Base-by-base conservation (phyloP, 1,140 invertebrate genomes). In the Carposina sasakii region DNA sequence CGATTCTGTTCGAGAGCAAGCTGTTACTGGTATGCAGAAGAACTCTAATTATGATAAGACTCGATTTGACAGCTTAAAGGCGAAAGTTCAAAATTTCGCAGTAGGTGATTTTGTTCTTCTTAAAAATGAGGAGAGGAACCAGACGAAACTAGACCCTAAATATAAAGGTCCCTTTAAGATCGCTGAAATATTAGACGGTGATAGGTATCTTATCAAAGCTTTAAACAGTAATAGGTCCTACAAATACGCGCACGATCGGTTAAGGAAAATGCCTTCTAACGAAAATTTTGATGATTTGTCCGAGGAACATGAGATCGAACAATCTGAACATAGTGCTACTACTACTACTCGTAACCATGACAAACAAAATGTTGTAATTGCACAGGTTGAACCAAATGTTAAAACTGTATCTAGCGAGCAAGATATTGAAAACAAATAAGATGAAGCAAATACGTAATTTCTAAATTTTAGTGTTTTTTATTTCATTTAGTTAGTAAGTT, bases 71-170 rank as follows among this genome's bases (percentile, higher is more conserved):
- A 57, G 34, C 28, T 44, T 34, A 31, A 67, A 60, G 37, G 59
- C 61, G 15, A 64, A 64, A 48, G 26, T 67, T 19, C 26, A 41
- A 34, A 56, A 33, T 23, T 57, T 65, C 42, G 28, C 33, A 33
- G 52, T 60, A 10, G 57, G 54, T 23, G 64, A 67, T 57, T 56
- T 56, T 42, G 64, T 67, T 6, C 26, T 60, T 13, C 28, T 65
- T 17, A 28, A 57, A 60, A 63, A 63, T 41, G 44, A 67, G 41
- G 40, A 63, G 33, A 56, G 57, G 36, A 52, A 60, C 52, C 63
- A 66, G 41, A 57, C 57, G 23, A 66, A 63, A 43, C 39, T 63
- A 28, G 51, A 52, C 45, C 54, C 59, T 6, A 65, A 63, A 48
- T 65, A 53, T 40, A 55, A 47, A 48, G 63, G 63, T 4, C 62